Evolutionary conservation across 2,888 invertebrate genomes (phyloP).

Genomic region (Ectropis crepuscularia): DNA sequence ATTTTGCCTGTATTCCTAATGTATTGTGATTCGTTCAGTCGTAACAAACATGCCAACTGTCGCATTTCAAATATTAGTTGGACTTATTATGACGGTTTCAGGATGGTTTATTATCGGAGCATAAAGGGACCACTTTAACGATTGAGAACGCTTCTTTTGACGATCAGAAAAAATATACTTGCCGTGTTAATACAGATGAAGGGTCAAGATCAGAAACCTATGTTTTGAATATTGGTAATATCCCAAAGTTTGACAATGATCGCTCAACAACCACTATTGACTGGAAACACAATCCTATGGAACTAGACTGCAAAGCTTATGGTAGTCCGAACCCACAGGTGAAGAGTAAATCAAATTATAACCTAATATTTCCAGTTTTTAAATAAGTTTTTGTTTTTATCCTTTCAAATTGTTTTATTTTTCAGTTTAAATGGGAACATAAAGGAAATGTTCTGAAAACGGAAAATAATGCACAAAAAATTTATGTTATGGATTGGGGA

Average conservation of each 20-base stretch:
- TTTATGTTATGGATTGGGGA: conserved; percentile 30
- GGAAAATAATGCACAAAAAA: conserved; percentile 3
- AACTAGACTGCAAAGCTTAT: too few species aligned
- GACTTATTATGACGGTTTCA: not conserved
- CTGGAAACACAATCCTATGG: not conserved
- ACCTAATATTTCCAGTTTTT: too few species aligned
- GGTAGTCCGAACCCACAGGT: too few species aligned
- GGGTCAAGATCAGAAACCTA: conserved; percentile 35
- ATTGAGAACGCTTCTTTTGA: conserved; percentile 17
- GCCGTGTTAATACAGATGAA: conserved; percentile 34
- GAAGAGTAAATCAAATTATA: too few species aligned
- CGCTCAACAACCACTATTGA: not conserved
- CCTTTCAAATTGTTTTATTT: not conserved
- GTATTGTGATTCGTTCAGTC: too few species aligned
- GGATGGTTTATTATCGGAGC: conserved; percentile 5
- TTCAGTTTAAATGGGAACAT: conserved; percentile 2
- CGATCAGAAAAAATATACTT: conserved; percentile 40
- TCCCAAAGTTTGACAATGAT: conserved; percentile 24
- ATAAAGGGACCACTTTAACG: conserved; percentile 7
- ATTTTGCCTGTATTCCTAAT: too few species aligned
- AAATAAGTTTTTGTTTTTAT: too few species aligned
- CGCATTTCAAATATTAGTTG: too few species aligned
- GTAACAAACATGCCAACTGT: too few species aligned
- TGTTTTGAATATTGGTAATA: conserved; percentile 31
- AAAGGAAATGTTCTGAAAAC: not conserved